Conservation (phyloP, 2,797 vertebrate species). For the Danionella dracula region DNA sequence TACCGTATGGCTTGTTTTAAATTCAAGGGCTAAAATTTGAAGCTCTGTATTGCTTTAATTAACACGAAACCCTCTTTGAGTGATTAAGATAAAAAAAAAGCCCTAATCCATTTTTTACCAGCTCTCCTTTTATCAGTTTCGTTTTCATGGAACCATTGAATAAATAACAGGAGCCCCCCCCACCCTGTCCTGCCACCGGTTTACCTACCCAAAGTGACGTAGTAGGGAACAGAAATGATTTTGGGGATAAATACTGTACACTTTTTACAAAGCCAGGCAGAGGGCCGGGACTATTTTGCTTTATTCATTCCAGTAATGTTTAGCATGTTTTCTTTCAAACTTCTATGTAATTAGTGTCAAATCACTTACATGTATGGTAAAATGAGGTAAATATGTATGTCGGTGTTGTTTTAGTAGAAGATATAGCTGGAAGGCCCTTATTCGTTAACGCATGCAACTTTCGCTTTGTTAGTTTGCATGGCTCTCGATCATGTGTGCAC, state of each 20-base stretch:
- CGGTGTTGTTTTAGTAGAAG: constrained; percentile 42
- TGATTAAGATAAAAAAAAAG: constrained; percentile 1
- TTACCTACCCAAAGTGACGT: constrained; percentile 11
- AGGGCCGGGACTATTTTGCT: constrained; percentile 33
- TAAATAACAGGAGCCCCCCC: constrained; percentile 28
- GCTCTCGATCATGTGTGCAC: constrained; percentile 49
- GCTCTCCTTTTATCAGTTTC: not conserved
- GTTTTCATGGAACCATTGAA: no score
- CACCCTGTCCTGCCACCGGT: not conserved
- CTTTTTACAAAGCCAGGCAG: constrained; percentile 26
- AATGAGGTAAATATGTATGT: constrained; percentile 45
- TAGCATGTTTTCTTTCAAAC: constrained; percentile 51
- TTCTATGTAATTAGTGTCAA: constrained; percentile 47
- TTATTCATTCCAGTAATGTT: constrained; percentile 39
- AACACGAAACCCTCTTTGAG: not conserved
- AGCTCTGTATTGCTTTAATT: constrained; percentile 12
- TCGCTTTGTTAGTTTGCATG: constrained; percentile 73
- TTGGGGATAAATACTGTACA: constrained; percentile 28
- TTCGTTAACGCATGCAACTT: constrained; percentile 67
- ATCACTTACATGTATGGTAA: constrained; percentile 47
- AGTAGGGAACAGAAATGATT: constrained; percentile 23
- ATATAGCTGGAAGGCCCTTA: constrained; percentile 40
- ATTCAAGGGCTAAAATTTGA: constrained; percentile 37
- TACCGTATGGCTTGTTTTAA: constrained; percentile 15
- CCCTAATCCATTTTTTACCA: not conserved